These are phyloP conservation scores for Eucriotettix oculatus DNA, from an alignment of 2,888 invertebrate species.

Conservation along the genomic window DNA sequence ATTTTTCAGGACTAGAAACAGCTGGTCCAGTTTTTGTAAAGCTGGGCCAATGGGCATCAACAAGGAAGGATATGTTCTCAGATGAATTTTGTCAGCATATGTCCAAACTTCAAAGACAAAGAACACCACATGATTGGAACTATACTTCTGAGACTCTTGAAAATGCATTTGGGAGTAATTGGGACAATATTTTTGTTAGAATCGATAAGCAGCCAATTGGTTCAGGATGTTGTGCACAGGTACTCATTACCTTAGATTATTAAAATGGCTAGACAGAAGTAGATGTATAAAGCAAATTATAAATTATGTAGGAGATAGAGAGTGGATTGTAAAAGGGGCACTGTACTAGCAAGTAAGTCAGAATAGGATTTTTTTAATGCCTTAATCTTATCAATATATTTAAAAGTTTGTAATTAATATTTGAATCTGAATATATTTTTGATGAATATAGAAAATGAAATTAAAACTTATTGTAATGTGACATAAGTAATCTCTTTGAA, in stretches of 20 bases:
- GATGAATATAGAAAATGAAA: too few species aligned
- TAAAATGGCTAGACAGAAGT: too few species aligned
- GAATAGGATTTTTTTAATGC: too few species aligned
- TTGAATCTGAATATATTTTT: too few species aligned
- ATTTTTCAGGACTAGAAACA: slow-evolving; percentile 20
- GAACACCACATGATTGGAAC: slow-evolving; percentile 24
- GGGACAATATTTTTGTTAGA: slow-evolving; percentile 23
- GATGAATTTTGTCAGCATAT: slow-evolving; percentile 26
- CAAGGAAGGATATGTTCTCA: slow-evolving; percentile 29
- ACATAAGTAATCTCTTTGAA: too few species aligned
- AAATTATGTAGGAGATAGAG: too few species aligned
- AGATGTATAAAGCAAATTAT: too few species aligned
- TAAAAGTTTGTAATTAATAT: too few species aligned
- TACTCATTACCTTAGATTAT: slow-evolving; percentile 11
- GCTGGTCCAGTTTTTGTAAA: slow-evolving; percentile 33
- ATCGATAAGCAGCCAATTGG: slow-evolving; percentile 28
- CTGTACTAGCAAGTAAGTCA: too few species aligned
- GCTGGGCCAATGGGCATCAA: slow-evolving; percentile 33
- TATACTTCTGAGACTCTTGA: slow-evolving; percentile 22
- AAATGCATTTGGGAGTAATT: slow-evolving; percentile 23
- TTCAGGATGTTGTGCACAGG: slow-evolving; percentile 35
- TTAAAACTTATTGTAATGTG: too few species aligned
- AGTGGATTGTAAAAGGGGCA: too few species aligned
- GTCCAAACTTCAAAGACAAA: slow-evolving; percentile 22
- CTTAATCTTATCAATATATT: too few species aligned